phyloP scores from a whole-genome alignment of 2,888 invertebrate species.

The Branchinecta sandiegonensis region DNA sequence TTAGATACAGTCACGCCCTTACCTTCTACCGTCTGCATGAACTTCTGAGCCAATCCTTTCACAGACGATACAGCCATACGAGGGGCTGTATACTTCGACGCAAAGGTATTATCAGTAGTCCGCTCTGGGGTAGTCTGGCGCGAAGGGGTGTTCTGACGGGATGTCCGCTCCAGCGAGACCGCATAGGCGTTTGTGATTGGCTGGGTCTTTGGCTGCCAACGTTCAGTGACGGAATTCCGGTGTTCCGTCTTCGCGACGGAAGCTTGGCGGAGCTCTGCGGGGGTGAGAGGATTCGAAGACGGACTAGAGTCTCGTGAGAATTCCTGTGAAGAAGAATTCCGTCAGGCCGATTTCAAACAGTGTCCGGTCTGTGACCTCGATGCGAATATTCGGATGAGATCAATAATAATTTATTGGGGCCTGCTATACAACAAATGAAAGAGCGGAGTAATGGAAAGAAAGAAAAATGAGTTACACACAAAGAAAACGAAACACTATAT shows the following conservation, averaged over 20 bases:
- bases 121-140: not conserved
- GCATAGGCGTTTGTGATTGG: no score
- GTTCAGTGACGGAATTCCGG: not conserved
- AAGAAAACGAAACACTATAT: no score
- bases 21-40: slow-evolving; percentile 45
- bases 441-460: no score
- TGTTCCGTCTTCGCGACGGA: not conserved
- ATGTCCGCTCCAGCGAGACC: not conserved
- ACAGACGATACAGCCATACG: slow-evolving; percentile 43
- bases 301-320: not conserved
- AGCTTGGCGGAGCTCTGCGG: not conserved
- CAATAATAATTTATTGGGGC: no score
- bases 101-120: not conserved
- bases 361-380: no score
- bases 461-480: no score
- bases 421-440: no score
- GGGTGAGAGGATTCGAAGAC: not conserved
- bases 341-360: no score
- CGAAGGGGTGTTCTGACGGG: slow-evolving; percentile 4
- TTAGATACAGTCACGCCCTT: not conserved
- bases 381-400: no score
- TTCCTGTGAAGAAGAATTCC: no score
- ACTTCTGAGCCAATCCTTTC: slow-evolving; percentile 62
- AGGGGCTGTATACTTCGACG: not conserved
- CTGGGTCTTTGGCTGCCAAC: not conserved